A percentile compares a stretch with the other conserved stretches of the same genome.
These are phyloP conservation scores for Mugil cephalus DNA, from an alignment of 2,113 vertebrate genomes.

Conservation along the genomic window DNA sequence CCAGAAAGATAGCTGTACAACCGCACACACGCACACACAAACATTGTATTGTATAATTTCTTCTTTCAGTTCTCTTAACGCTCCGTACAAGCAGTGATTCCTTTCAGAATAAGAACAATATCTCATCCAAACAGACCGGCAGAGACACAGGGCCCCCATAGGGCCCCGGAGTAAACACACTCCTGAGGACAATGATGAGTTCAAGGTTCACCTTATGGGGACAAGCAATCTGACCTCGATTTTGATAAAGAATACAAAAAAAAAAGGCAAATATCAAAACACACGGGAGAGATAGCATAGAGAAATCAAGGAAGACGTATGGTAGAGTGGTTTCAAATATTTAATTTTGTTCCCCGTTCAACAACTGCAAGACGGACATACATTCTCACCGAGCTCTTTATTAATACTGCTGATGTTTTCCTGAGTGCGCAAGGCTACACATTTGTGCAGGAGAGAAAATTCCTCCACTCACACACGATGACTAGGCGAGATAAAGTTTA, in stretches of 20 bases:
- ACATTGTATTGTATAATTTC: neutral
- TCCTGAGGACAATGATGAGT: conserved; percentile 29
- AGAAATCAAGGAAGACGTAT: too few species aligned
- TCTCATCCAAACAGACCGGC: conserved; percentile 6
- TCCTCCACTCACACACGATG: conserved; percentile 69
- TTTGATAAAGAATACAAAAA: conserved; percentile 9
- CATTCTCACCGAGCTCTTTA: conserved; percentile 11
- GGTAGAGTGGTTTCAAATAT: too few species aligned
- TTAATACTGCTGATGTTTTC: conserved; percentile 3
- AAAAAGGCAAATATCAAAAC: neutral
- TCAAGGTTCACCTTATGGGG: neutral
- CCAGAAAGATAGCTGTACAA: too few species aligned
- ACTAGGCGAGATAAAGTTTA: conserved; percentile 79
- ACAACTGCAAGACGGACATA: neutral
- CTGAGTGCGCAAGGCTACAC: conserved; percentile 9
- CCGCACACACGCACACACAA: too few species aligned
- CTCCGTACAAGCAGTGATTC: neutral
- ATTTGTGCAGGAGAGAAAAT: conserved; percentile 26
- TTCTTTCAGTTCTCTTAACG: neutral
- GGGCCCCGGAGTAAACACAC: conserved; percentile 38
- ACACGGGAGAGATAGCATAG: rapidly evolving
- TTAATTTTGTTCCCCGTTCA: neutral
- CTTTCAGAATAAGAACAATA: neutral
- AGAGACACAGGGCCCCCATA: conserved; percentile 39
- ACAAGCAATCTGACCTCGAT: conserved; percentile 1